phyloP scores from a whole-genome alignment of 2,888 invertebrate genomes.

The Drosophila rellima region DNA sequence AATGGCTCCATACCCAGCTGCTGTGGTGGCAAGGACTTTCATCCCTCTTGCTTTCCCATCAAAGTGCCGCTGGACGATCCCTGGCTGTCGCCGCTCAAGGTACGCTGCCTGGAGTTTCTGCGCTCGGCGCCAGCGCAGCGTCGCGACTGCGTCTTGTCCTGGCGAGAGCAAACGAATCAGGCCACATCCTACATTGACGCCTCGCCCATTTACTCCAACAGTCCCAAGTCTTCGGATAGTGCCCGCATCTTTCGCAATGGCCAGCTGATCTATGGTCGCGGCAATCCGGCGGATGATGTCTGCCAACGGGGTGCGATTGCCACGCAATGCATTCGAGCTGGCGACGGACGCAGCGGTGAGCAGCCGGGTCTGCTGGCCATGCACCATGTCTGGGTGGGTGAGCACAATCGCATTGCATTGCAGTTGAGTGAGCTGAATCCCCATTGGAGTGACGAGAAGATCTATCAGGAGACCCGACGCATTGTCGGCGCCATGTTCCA shows the following conservation, averaged over 20 bases:
- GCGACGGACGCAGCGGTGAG: constrained; percentile 92
- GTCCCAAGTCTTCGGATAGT: constrained; percentile 90
- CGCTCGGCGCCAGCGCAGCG: constrained; percentile 93
- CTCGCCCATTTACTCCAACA: constrained; percentile 93
- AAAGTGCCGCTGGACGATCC: constrained; percentile 90
- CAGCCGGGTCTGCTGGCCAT: constrained; percentile 88
- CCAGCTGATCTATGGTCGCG: constrained; percentile 89
- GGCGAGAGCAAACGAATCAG: constrained; percentile 94
- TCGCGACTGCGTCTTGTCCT: constrained; percentile 92
- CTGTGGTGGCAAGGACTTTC: constrained; percentile 88
- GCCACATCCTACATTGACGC: constrained; percentile 93
- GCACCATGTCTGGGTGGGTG: constrained; percentile 86
- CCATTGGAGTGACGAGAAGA: constrained; percentile 95
- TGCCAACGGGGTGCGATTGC: constrained; percentile 91
- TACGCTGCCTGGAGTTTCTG: constrained; percentile 93
- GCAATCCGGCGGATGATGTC: constrained; percentile 89
- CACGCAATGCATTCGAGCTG: constrained; percentile 91
- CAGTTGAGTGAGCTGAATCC: constrained; percentile 91
- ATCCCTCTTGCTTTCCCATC: constrained; percentile 95
- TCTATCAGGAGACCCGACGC: constrained; percentile 93
- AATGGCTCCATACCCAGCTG: constrained; percentile 93
- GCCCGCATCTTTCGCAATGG: constrained; percentile 92
- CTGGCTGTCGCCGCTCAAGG: constrained; percentile 90
- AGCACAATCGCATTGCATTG: constrained; percentile 89
- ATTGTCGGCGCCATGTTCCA: constrained; percentile 93